These are phyloP conservation scores for Calameuta pallipes DNA, from an alignment of 2,888 invertebrate species.

Conservation along the genomic window DNA sequence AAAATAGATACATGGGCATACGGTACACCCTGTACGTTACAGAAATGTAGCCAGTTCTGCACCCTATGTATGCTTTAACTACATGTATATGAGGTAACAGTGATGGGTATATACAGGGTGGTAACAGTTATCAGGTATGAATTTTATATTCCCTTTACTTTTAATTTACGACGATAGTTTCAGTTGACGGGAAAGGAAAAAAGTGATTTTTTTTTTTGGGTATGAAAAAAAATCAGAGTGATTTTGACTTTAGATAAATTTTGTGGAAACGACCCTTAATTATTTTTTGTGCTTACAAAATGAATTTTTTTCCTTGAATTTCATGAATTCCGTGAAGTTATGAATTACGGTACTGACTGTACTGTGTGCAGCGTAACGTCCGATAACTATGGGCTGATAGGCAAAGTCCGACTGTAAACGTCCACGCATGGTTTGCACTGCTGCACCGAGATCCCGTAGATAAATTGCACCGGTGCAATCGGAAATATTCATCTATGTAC, in stretches of 20 bases:
- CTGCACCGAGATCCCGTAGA: not conserved
- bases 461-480: not conserved
- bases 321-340: not conserved
- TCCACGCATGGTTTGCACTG: not conserved
- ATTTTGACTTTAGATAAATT: not conserved
- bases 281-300: not conserved
- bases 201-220: not conserved
- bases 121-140: not conserved
- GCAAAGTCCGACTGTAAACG: not conserved
- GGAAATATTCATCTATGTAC: not conserved
- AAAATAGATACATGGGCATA: slow-evolving; percentile 7
- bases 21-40: not conserved
- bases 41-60: not conserved
- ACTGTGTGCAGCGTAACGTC: not conserved
- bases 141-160: not conserved
- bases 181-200: not conserved
- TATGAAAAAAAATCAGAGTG: not conserved
- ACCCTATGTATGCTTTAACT: not conserved
- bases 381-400: not conserved
- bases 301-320: not conserved
- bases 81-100: not conserved
- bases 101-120: not conserved
- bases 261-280: not conserved
- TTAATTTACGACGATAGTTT: not conserved
- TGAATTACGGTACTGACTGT: not conserved